phyloP scores from a whole-genome alignment of 2,113 vertebrate species.

The Aleadryas rufinucha region DNA sequence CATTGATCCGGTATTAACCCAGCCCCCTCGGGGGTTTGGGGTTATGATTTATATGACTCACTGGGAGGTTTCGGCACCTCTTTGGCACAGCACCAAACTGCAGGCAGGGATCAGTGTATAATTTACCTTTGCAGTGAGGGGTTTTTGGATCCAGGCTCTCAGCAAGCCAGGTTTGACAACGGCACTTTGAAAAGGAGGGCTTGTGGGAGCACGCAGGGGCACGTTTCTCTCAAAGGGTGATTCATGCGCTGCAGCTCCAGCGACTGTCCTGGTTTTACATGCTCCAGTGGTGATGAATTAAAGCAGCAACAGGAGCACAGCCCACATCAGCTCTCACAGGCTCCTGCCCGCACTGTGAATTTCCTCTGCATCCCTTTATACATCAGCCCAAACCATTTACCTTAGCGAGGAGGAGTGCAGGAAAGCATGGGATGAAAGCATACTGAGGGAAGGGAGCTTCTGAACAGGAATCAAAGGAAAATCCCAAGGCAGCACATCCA shows the following conservation, averaged over 20 bases:
- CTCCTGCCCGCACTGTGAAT: not conserved
- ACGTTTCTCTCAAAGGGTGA: slow-evolving; percentile 37
- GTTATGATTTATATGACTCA: slow-evolving; percentile 51
- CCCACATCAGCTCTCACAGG: not conserved
- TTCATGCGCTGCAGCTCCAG: not conserved
- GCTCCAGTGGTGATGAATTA: slow-evolving; percentile 13
- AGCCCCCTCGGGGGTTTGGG: slow-evolving; percentile 5
- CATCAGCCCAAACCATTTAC: not conserved
- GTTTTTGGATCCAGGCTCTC: not conserved
- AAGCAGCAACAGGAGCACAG: not conserved
- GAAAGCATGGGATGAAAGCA: not conserved
- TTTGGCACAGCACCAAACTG: slow-evolving; percentile 59
- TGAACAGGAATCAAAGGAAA: not conserved
- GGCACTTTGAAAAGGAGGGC: slow-evolving; percentile 28
- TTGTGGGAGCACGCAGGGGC: slow-evolving; percentile 48
- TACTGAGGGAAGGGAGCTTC: not conserved
- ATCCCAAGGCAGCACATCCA: not conserved
- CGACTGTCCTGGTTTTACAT: slow-evolving; percentile 22
- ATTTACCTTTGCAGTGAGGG: slow-evolving; percentile 56
- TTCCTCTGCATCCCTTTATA: not conserved
- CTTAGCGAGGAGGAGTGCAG: not conserved
- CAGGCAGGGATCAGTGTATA: slow-evolving; percentile 40
- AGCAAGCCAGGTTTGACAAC: slow-evolving; percentile 25
- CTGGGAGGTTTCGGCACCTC: slow-evolving; percentile 55
- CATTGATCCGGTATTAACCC: slow-evolving; percentile 58